phyloP scores from a whole-genome alignment of 2,113 vertebrate genomes.

The Chlorodrepanis virens region DNA sequence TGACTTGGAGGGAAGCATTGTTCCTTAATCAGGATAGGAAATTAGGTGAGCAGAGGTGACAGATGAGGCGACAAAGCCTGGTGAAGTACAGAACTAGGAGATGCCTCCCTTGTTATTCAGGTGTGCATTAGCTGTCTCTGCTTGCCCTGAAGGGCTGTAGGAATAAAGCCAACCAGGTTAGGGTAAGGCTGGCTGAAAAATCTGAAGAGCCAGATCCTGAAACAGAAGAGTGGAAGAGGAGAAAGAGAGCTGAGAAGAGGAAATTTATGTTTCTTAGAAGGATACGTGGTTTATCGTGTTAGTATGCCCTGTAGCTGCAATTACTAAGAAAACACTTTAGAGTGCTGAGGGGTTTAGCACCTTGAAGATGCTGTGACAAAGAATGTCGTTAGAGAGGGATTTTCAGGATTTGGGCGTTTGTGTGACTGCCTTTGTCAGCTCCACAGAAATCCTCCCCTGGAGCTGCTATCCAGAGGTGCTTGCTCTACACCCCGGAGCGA shows the following conservation, averaged over 20 bases:
- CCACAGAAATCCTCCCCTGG: neutral
- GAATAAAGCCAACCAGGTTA: neutral
- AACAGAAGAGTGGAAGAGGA: neutral
- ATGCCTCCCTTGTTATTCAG: neutral
- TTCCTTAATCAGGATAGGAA: neutral
- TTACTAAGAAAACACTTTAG: neutral
- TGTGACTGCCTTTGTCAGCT: neutral
- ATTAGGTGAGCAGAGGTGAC: neutral
- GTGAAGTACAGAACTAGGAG: neutral
- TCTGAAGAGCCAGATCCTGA: neutral
- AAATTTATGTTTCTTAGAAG: neutral
- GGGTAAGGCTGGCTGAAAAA: neutral
- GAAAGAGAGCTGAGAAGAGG: neutral
- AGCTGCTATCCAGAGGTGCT: neutral
- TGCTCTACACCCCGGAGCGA: neutral
- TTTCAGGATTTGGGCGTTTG: neutral
- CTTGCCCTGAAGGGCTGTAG: neutral
- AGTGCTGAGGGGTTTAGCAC: fast-evolving
- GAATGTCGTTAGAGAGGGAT: neutral
- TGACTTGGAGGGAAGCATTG: neutral
- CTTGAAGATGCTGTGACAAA: neutral
- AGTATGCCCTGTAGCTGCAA: neutral
- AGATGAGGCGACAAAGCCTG: neutral
- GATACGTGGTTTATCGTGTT: neutral
- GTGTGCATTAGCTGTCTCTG: neutral